Conservation (phyloP, 2,113 vertebrate species). For the Alethe diademata region DNA sequence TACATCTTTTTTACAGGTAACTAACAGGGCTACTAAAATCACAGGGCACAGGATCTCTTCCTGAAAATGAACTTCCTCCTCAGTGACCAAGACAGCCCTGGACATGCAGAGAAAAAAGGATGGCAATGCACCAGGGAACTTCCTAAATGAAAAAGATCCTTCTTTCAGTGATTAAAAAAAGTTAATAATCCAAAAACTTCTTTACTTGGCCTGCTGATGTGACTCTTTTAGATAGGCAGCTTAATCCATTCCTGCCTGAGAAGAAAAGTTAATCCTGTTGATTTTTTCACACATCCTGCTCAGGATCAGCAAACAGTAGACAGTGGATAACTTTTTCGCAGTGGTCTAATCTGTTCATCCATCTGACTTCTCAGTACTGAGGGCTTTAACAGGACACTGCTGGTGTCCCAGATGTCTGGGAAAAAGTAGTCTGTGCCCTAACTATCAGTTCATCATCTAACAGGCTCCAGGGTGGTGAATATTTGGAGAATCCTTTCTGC, state of each 20-base stretch:
- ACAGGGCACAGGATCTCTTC: neutral
- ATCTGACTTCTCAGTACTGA: neutral
- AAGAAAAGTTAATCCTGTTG: neutral
- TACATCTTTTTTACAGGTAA: neutral
- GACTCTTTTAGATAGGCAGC: neutral
- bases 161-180: neutral
- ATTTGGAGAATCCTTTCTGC: neutral
- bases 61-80: neutral
- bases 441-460: neutral
- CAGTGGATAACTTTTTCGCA: neutral
- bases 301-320: neutral
- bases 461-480: neutral
- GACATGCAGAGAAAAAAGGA: neutral
- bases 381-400: neutral
- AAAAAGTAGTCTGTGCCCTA: neutral
- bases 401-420: neutral
- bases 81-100: neutral
- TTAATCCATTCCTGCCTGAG: neutral
- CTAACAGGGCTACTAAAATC: neutral
- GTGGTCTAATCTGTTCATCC: neutral
- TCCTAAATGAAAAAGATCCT: neutral
- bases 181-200: neutral
- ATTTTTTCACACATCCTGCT: neutral
- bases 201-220: neutral
- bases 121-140: neutral